Base-by-base conservation (phyloP, 2,113 vertebrate genomes). In the Cyanoderma ruficeps region DNA sequence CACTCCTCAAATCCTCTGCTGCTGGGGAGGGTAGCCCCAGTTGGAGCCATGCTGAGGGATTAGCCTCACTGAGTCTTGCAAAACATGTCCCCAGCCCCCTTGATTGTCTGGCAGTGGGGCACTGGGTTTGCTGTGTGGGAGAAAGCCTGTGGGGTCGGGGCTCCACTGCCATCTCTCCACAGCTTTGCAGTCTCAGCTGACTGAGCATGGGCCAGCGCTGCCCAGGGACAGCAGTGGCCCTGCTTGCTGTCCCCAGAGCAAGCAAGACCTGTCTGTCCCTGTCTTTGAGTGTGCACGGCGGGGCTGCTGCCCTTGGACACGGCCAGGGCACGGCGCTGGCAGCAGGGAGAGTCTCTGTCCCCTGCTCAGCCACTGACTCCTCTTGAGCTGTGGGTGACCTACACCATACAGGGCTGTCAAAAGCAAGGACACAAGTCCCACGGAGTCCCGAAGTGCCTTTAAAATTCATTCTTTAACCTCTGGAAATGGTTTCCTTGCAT, bases 61-160 rank as follows among this genome's bases (percentile, higher is more conserved):
- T 23, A 42, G 24, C 39, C 22, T 50, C 13, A 3, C 35, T 12
- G 22, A 53, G 35, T 35, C 28, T 77, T 56, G 61, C 56, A 20
- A 50, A 84, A 12, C 12, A 35, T 3, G 3, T 49, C 31, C 24
- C 41, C 59, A 39, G 68, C 11, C 33, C 44, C 55, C 59, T 18
- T 0, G 0, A 7, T 2, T 0, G 6, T 25, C n/a, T 50, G 60
- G 35, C 42, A 25, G 41, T 2, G 0, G 37, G 42, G 33, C 44
- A 21, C 57, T 0, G 2, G 24, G 35, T 70, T 37, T 77, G 77
- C 69, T 0, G 0, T 13, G 47, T 24, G 39, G 33, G 28, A 63
- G 27, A 42, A 23, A 52, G 15, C 18, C 16, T 30, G 35, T 25
- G 33, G 35, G 37, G 25, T 91, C 72, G 33, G 60, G 23, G 18